Evolutionary conservation across 2,797 vertebrate species (phyloP).

Genomic region (Microhierax caerulescens): DNA sequence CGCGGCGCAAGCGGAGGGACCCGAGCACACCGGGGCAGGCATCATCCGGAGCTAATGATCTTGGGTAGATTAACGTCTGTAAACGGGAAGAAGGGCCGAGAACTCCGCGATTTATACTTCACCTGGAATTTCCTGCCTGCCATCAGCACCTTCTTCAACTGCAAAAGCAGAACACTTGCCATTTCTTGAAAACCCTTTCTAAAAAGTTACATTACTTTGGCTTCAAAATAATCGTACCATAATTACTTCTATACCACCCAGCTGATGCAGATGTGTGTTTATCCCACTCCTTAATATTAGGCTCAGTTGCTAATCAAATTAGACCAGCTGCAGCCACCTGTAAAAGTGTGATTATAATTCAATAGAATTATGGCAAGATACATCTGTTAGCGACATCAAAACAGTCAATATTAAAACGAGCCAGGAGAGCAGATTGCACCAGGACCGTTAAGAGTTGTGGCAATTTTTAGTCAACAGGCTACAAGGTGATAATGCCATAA

Average conservation of each 20-base stretch:
- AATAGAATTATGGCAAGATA: neutral
- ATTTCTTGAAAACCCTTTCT: no score
- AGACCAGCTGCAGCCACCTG: neutral
- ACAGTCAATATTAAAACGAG: neutral
- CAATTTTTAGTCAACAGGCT: neutral
- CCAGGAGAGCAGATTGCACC: neutral
- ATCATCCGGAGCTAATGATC: neutral
- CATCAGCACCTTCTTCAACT: neutral
- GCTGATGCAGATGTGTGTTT: neutral
- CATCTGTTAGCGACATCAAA: neutral
- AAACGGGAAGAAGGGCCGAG: neutral
- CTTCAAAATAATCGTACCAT: neutral
- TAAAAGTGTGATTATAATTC: neutral
- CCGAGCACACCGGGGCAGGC: fast-evolving
- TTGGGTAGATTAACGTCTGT: neutral
- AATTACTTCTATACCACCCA: neutral
- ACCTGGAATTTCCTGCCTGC: neutral
- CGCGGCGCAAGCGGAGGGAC: neutral
- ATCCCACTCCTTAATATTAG: neutral
- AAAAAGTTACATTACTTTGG: neutral
- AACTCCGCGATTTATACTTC: fast-evolving
- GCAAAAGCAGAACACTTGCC: neutral
- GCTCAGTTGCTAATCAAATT: neutral
- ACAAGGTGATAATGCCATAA: neutral
- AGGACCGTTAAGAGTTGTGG: neutral